phyloP scores from a whole-genome alignment of 2,888 invertebrate genomes.

The Xanthia icteritia region DNA sequence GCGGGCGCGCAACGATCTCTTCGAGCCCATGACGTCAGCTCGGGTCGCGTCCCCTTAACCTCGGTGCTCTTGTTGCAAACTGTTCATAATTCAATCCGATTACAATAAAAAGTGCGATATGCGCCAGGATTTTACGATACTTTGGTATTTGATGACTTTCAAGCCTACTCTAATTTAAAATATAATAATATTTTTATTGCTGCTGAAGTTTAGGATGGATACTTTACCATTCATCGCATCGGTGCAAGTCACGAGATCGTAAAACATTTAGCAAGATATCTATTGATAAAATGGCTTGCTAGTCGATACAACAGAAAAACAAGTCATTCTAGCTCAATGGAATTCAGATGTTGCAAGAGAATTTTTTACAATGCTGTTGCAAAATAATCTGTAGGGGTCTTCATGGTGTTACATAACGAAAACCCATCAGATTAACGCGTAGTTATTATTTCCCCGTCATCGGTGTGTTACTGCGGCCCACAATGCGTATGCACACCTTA shows the following conservation, averaged over 20 bases:
- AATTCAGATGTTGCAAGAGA: too few relatives aligned
- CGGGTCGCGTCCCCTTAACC: conserved; percentile 82
- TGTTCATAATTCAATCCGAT: conserved; percentile 73
- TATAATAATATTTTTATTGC: not conserved
- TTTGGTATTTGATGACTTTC: conserved; percentile 5
- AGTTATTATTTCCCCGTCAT: conserved; percentile 66
- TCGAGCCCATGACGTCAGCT: conserved; percentile 75
- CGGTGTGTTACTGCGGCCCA: conserved; percentile 74
- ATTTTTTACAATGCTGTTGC: too few relatives aligned
- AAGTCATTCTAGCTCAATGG: not conserved
- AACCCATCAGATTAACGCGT: conserved; percentile 14
- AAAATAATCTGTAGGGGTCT: not conserved
- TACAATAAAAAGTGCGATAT: conserved; percentile 71
- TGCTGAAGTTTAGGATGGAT: conserved; percentile 7
- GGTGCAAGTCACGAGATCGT: not conserved
- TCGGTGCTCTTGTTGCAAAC: conserved; percentile 77
- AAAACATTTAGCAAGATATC: not conserved
- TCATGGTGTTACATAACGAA: conserved; percentile 74
- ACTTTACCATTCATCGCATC: not conserved
- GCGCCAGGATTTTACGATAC: conserved; percentile 45
- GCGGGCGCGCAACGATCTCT: conserved; percentile 70
- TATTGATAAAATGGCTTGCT: not conserved
- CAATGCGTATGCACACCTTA: conserved; percentile 79
- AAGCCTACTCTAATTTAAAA: not conserved
- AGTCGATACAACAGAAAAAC: not conserved